Conservation (phyloP, 2,797 vertebrate genomes). For the Arrhamphus sclerolepis region DNA sequence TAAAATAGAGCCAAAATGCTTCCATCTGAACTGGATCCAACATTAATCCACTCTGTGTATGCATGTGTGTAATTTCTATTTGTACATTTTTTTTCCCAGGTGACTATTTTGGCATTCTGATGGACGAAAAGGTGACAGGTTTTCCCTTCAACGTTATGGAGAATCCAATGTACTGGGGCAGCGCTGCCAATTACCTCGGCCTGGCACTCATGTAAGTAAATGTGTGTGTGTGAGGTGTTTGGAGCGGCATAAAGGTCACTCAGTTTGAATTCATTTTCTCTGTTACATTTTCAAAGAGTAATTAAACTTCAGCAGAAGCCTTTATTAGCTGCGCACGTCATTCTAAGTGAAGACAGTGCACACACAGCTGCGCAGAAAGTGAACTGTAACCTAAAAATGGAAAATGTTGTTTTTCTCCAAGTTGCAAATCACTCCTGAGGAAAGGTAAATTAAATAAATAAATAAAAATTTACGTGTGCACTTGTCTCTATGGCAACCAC, state of each 20-base stretch:
- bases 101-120: slow-evolving; percentile 95
- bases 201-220: slow-evolving; percentile 91
- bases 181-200: slow-evolving; percentile 91
- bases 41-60: not conserved
- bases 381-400: slow-evolving; percentile 4
- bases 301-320: not conserved
- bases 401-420: slow-evolving; percentile 21
- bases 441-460: not conserved
- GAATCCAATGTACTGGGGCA: slow-evolving; percentile 99
- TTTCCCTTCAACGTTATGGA: slow-evolving; percentile 92
- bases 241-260: not conserved
- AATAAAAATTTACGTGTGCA: slow-evolving; percentile 30
- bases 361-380: not conserved
- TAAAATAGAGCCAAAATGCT: no score
- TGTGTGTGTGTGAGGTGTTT: slow-evolving; percentile 1
- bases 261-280: no score
- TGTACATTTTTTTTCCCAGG: slow-evolving; percentile 77
- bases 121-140: slow-evolving; percentile 89
- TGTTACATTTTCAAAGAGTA: no score
- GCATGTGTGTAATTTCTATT: slow-evolving; percentile 9
- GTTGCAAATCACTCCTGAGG: slow-evolving; percentile 27
- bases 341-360: slow-evolving; percentile 8
- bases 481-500: slow-evolving; percentile 67
- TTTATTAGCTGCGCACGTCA: slow-evolving; percentile 1
- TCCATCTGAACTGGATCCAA: no score